Percentiles rank a stretch among this genome's conserved stretches.
phyloP scores from a whole-genome alignment of 2,113 vertebrate genomes.

The Zosterops hypoxanthus region DNA sequence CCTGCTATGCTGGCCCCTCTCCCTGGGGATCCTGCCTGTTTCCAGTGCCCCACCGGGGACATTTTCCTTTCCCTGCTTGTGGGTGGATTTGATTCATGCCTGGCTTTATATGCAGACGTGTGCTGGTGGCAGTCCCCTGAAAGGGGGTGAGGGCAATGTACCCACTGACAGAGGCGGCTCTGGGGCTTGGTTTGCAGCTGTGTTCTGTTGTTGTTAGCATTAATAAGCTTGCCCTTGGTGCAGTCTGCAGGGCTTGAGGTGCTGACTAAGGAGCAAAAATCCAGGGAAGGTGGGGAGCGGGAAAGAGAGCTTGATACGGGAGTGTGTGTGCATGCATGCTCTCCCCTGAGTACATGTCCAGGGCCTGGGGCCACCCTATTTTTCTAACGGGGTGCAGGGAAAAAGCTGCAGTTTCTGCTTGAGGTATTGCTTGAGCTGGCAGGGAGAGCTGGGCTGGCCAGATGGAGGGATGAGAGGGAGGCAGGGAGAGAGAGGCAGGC shows the following conservation, averaged over 20 bases:
- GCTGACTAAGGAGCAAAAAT: constrained; percentile 34
- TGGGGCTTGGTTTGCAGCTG: background rate
- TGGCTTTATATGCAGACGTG: background rate
- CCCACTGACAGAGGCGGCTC: background rate
- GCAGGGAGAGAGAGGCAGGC: constrained; percentile 49
- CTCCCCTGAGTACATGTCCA: background rate
- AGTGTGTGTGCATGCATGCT: accelerated
- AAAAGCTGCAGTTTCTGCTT: constrained; percentile 48
- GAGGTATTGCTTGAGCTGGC: constrained; percentile 57
- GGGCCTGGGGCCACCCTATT: background rate
- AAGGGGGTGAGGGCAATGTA: background rate
- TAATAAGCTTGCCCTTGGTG: constrained; percentile 20
- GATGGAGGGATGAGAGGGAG: constrained; percentile 65
- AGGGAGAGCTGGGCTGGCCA: constrained; percentile 52
- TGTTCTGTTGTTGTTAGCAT: background rate
- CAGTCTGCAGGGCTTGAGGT: constrained; percentile 24
- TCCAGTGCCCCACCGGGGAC: accelerated
- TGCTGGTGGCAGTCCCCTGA: background rate
- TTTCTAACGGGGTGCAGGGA: background rate
- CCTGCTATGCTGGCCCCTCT: accelerated
- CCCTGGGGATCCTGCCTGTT: background rate
- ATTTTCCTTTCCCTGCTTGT: background rate
- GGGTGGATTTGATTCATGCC: background rate
- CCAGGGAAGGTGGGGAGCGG: accelerated
- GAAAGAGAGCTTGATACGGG: background rate